Percentiles rank a stretch among this genome's conserved stretches.
phyloP scores from a whole-genome alignment of 2,113 vertebrate species.

The Reinhardtius hippoglossoides region DNA sequence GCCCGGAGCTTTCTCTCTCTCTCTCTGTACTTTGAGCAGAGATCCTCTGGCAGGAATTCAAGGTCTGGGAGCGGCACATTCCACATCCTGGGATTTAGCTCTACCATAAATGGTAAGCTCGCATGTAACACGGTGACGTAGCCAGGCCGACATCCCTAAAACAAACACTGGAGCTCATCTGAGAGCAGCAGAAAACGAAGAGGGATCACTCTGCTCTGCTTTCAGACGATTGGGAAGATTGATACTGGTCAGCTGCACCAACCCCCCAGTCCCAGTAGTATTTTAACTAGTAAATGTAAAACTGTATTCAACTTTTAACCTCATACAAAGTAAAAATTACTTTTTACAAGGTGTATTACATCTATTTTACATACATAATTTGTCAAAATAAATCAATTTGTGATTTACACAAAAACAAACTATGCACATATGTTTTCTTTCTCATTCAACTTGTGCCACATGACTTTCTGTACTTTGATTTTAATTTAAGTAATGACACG shows the following conservation, averaged over 20 bases:
- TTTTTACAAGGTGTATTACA: too few species aligned
- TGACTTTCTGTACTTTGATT: not conserved
- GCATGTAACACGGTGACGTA: conserved; percentile 78
- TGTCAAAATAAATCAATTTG: not conserved
- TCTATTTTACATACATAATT: not conserved
- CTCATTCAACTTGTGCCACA: not conserved
- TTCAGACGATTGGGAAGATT: not conserved
- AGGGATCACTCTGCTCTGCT: conserved; percentile 48
- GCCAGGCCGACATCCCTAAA: conserved; percentile 64
- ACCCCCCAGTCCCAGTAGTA: not conserved
- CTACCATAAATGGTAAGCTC: conserved; percentile 86
- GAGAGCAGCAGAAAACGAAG: conserved; percentile 16
- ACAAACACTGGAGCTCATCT: conserved; percentile 64
- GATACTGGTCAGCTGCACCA: too few species aligned
- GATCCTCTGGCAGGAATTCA: conserved; percentile 74
- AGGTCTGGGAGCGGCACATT: conserved; percentile 82
- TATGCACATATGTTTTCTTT: not conserved
- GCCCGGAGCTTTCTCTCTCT: conserved; percentile 1
- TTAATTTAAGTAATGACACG: too few species aligned
- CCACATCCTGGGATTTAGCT: conserved; percentile 84
- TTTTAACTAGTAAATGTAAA: not conserved
- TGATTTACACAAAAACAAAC: not conserved
- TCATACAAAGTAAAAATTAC: not conserved
- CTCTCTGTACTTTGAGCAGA: conserved; percentile 46
- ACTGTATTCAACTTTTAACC: not conserved